Evolutionary conservation across 2,797 vertebrate species (phyloP).

Genomic region (Onychomys torridus): DNA sequence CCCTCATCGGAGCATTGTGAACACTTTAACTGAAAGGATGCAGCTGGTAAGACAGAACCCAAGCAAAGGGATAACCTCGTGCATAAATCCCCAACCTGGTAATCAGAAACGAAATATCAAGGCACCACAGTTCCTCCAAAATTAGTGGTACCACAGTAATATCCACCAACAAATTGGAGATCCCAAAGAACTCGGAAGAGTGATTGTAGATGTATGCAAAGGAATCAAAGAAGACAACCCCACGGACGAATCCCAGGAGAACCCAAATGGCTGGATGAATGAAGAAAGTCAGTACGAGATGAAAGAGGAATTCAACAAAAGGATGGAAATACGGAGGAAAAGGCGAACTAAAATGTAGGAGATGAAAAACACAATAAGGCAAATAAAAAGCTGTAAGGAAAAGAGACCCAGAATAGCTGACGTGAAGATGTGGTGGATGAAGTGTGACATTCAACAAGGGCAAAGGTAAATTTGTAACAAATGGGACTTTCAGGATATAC

Average conservation of each 20-base stretch:
- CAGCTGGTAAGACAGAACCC: neutral
- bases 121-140: neutral
- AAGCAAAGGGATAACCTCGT: neutral
- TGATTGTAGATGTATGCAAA: neutral
- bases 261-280: neutral
- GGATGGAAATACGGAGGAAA: neutral
- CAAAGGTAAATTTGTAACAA: neutral
- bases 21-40: neutral
- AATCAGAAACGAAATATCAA: neutral
- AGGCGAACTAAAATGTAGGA: neutral
- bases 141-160: neutral
- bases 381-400: neutral
- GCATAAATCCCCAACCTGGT: neutral
- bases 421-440: neutral
- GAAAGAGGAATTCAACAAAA: neutral
- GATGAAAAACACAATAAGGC: neutral
- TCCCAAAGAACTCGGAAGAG: neutral
- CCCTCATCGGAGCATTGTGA: fast-evolving
- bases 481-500: neutral
- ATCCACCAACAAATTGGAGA: neutral
- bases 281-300: neutral
- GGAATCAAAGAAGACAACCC: neutral
- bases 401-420: neutral
- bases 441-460: neutral
- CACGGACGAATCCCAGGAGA: neutral